These are phyloP conservation scores for Sebastes taczanowskii DNA, from an alignment of 2,797 vertebrate genomes.

Conservation along the genomic window DNA sequence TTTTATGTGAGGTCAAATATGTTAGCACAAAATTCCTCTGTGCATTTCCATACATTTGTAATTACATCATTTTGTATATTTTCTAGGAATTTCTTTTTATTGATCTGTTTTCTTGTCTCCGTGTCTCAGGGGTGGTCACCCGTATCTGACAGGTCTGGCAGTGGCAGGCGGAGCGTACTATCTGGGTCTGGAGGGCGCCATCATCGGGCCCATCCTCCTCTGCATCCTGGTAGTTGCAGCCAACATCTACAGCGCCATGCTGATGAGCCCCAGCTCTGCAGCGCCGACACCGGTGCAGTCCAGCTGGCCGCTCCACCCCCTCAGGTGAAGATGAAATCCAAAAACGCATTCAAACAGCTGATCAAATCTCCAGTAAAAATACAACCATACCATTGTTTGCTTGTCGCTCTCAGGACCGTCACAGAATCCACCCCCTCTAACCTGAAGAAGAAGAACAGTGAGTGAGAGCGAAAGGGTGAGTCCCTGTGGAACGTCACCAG, in stretches of 20 bases:
- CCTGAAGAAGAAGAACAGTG: constrained; percentile 72
- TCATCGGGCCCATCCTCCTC: constrained; percentile 97
- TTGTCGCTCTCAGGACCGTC: constrained; percentile 62
- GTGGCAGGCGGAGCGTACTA: constrained; percentile 98
- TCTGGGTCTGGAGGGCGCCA: constrained; percentile 95
- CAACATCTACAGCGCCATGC: constrained; percentile 98
- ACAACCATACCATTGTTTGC: not conserved
- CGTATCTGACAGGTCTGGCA: constrained; percentile 95
- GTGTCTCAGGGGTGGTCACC: constrained; percentile 91
- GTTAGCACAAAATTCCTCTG: not conserved
- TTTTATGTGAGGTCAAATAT: not conserved
- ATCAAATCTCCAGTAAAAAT: not conserved
- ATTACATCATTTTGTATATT: not conserved
- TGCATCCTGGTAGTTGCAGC: constrained; percentile 98
- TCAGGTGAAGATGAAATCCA: constrained; percentile 73
- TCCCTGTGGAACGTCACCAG: constrained; percentile 4
- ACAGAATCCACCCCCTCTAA: constrained; percentile 73
- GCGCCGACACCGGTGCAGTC: constrained; percentile 88
- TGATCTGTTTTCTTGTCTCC: not conserved
- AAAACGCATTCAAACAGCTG: not conserved
- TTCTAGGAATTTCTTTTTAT: not conserved
- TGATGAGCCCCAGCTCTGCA: constrained; percentile 93
- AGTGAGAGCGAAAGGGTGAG: constrained; percentile 56
- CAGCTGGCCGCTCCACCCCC: constrained; percentile 83
- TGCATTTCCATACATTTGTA: not conserved